Base-by-base conservation (phyloP, 2,113 vertebrate genomes). In the Ophthalmolycus amberensis region DNA sequence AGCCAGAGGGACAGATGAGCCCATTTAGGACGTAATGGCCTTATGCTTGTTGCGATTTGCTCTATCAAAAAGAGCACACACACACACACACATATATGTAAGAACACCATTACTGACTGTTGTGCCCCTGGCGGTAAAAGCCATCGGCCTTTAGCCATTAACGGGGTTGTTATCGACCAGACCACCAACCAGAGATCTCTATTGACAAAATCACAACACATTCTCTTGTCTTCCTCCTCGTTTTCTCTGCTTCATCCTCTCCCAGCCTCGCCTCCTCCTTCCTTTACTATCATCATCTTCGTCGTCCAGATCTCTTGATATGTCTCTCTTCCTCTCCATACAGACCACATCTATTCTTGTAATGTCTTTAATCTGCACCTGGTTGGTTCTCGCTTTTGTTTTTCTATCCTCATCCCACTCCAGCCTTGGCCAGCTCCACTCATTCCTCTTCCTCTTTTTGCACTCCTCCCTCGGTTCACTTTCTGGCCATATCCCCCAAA, bases 161-260 rank as follows among this genome's bases (percentile, higher is more conserved):
- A 86, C 48, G 50, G 38, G 67, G 56, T 83, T 86, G 85, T 88
- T 83, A 89, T 88, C 86, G 88, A 88, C 86, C 90, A 91, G 90
- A 88, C 80, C 82, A 83, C 76, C 69, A 80, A 71, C 32, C 78
- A 75, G 54, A 88, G 64, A 83, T 71, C 77, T 79, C 48, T 78
- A 63, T 59, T 62, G 40, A 71, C 78, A 85, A 60, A 69, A 60
- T 54, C 54, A 46, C 38, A 66, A 66, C 50, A 44, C 54, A 63
- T 15, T 73, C 18, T 64, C 18, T 59, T 22, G 6, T 42, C 29
- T 25, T 64, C 66, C 20, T 52, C 5, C 46, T 6, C 15, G 40
- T 62, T 70, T 69, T 37, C 34, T 70, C 40, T 34, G 9, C 32
- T n/a, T 58, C 59, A 66, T 25, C 38, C 34, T 70, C 38, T 38